Evolutionary conservation across 2,888 invertebrate genomes (phyloP), one percentile per base, ranked within the genome.

Genomic region (Rapana venosa): DNA sequence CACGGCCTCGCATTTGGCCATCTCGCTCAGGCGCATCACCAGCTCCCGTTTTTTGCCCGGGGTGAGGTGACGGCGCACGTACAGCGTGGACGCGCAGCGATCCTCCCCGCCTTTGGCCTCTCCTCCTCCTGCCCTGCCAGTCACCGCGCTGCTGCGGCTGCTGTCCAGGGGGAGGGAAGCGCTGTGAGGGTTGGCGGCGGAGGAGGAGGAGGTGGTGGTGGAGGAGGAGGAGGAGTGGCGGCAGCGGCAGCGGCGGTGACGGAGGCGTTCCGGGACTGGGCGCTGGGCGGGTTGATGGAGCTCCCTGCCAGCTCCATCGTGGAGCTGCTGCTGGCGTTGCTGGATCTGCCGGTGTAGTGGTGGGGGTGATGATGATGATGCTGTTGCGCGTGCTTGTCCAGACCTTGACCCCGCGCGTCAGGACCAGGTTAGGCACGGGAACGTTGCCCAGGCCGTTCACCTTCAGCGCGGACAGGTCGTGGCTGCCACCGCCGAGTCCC

Each of bases 1-100:
- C 30, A 90, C 88, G 30, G 88, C 91, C 17, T 92, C 92, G 74
- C 91, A 91, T 79, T 90, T 90, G 6, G 91, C 90, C 32, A 92
- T 61, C 47, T 92, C 91, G n/a, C 86, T 90, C 83, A 92, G 79
- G 32, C 90, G 90, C 61, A 81, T 90, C 47, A 89, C 86, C 86
- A 92, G 70, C 79, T 91, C 92, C 30, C 87, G 91, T 79, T 89
- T 90, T 87, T 88, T 90, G 13, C 88, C 89, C 26, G 90, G 88
- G 13, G 92, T 83, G 20, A 92, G 89, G 35, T 91, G 92, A 0
- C 90, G 88, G 8, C 90, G 85, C 8, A 89, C 26, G 47, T n/a
- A 36, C 32, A 83, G 87, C 87, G 87, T 79, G 35, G 84, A 83
- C 4, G 87, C 89, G 8, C 74, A 81, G 32, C 66, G 87, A 6